Base-by-base conservation (phyloP, 92 coral and sea anemone genomes). In the Porites lobata region DNA sequence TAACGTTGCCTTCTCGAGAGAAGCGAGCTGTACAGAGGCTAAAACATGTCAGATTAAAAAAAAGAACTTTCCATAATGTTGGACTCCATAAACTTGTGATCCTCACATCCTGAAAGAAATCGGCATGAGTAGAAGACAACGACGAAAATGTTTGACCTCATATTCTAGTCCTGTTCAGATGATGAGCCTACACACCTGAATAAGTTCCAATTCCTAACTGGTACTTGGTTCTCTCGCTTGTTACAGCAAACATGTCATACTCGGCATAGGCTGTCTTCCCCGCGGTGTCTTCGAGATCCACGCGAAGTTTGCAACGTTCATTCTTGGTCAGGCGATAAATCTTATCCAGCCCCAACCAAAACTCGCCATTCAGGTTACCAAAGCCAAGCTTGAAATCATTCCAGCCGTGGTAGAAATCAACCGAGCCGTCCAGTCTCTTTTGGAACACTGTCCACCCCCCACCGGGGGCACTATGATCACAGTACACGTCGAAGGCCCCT, bases 351-450 rank as follows among this genome's bases (percentile, higher is more conserved):
- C 85, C 85, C 47, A 80, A 63, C 85, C 85, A 80, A 69, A 80
- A 80, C 76, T 80, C 85, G 64, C 85, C 85, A 47, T 65, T 80
- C 76, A 80, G 64, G 50, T 82, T 72, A 8, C 86, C 86, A 20
- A 82, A 82, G 66, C 86, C 86, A 43, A 19, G 62, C 64, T 76
- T 90, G 93, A 81, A 90, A 47, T 86, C 93, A 65, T 69, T 26
- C 93, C 93, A 90, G 47, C 84, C 93, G 50, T 91, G 91, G 88
- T 86, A 86, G 88, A 90, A 90, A 10, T 86, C 67, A 21, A 90
- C 93, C 61, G 61, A 56, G 61, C 61, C 61, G 3, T 56, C 61
- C 61, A 56, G 17, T 56, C 61, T 56, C 13, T 56, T 56, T 56
- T 56, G 61, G 61, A 56, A 56, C 61, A 56, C 61, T 56, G 91